Percentiles rank a stretch among this genome's conserved stretches.
These are phyloP conservation scores for Notodonta dromedarius DNA, from an alignment of 2,888 invertebrate species.

Conservation along the genomic window DNA sequence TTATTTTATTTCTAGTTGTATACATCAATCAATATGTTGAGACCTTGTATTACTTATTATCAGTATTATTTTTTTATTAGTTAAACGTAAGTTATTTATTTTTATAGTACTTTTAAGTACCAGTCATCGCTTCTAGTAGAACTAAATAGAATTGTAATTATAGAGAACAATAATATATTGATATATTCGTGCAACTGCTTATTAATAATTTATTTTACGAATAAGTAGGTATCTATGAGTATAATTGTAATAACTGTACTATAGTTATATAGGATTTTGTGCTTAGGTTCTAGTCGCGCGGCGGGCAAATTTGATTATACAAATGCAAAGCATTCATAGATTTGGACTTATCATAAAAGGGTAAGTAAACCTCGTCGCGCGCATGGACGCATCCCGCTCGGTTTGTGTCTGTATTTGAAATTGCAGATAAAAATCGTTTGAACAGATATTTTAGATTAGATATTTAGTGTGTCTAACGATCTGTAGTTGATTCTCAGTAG, in stretches of 20 bases:
- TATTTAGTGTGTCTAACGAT: slow-evolving; percentile 43
- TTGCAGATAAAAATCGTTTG: slow-evolving; percentile 6
- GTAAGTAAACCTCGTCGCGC: too few relatives aligned
- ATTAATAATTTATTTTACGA: slow-evolving; percentile 17
- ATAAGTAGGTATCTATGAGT: slow-evolving; percentile 23
- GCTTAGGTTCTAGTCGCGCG: background rate
- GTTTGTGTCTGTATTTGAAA: background rate
- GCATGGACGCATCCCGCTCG: too few relatives aligned
- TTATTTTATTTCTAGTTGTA: background rate
- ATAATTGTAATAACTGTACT: slow-evolving; percentile 4
- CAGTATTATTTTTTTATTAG: slow-evolving; percentile 18
- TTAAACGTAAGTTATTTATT: slow-evolving; percentile 20
- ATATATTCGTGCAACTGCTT: slow-evolving; percentile 30
- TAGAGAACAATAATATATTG: slow-evolving; percentile 22
- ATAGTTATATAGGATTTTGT: slow-evolving; percentile 7
- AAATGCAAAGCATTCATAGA: too few relatives aligned
- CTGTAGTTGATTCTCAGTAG: slow-evolving; percentile 52
- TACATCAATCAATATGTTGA: slow-evolving; percentile 1
- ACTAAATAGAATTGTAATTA: slow-evolving; percentile 18
- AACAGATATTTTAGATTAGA: slow-evolving; percentile 20
- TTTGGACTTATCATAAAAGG: too few relatives aligned
- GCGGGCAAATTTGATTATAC: too few relatives aligned
- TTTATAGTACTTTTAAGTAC: slow-evolving; percentile 15
- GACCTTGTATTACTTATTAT: slow-evolving; percentile 17
- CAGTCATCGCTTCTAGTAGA: slow-evolving; percentile 37